Evolutionary conservation across 2,888 invertebrate species (phyloP), one percentile per base, ranked within the genome.

Genomic region (Cataglyphis rosenhaueri): DNA sequence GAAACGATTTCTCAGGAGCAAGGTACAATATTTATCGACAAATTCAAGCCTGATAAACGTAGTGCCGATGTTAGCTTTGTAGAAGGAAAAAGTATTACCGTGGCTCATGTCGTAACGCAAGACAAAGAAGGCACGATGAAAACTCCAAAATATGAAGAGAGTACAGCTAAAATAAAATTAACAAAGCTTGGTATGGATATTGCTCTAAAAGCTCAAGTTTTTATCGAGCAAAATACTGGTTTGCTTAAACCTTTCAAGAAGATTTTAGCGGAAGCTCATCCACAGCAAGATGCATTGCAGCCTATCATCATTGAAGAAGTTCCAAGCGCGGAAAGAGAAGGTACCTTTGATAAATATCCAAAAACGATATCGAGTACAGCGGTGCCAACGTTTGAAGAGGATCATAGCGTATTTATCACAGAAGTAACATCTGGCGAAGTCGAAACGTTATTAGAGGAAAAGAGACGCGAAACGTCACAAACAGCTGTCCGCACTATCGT

Each of bases 381-480:
- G 52, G 85, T 94, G 5, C 87, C 93, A 10, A 90, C 92, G 61
- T 93, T 95, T 78, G 94, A 94, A 73, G 92, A 93, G 65, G 93
- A 95, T 61, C 95, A 96, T 92, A 95, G 96, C 86, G 87, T 96
- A 18, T 94, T 96, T 21, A 95, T 96, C 8, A 96, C 95, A 66
- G 95, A 95, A 84, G 94, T 96, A 55, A 95, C 95, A 86, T 93
- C 95, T 3, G 95, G 95, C 66, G 96, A 96, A 84, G 95, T 95
- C 90, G 97, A 97, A 94, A 95, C 94, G 64, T 91, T 94, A 61
- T 94, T 96, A 18, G 92, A 94, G 18, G 94, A 93, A 21, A 92
- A 92, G 62, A 92, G 93, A 83, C 91, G 93, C 84, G 93, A 95
- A 3, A 87, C 82, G 10, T 84, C 87, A 0, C 91, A 88, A 83